Conservation (phyloP, 2,888 invertebrate species). For the Erynnis tages region DNA sequence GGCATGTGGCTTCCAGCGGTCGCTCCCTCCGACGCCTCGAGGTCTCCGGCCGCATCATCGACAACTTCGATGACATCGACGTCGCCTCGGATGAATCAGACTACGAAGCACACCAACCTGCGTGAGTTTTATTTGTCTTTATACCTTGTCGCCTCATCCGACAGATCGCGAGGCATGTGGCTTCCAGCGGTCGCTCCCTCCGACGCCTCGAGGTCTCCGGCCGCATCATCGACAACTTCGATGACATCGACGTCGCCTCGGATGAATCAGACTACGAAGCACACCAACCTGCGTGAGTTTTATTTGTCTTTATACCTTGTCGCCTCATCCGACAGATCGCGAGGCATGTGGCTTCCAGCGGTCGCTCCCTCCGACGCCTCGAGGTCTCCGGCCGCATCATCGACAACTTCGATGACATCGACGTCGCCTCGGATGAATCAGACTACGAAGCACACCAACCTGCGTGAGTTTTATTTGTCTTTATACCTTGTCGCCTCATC, state of each 20-base stretch:
- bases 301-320: slow-evolving; percentile 40
- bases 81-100: slow-evolving; percentile 70
- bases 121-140: slow-evolving; percentile 51
- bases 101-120: slow-evolving; percentile 64
- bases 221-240: slow-evolving; percentile 76
- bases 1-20: slow-evolving; percentile 76
- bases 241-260: slow-evolving; percentile 68
- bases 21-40: slow-evolving; percentile 75
- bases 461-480: slow-evolving; percentile 53
- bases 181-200: slow-evolving; percentile 75
- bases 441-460: slow-evolving; percentile 67
- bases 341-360: slow-evolving; percentile 74
- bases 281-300: slow-evolving; percentile 67
- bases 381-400: slow-evolving; percentile 76
- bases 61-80: slow-evolving; percentile 77
- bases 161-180: slow-evolving; percentile 76
- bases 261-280: slow-evolving; percentile 72
- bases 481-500: slow-evolving; percentile 61
- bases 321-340: slow-evolving; percentile 76
- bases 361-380: slow-evolving; percentile 72
- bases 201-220: slow-evolving; percentile 76
- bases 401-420: slow-evolving; percentile 77
- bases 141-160: slow-evolving; percentile 65
- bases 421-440: slow-evolving; percentile 67
- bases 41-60: slow-evolving; percentile 74